Evolutionary conservation across 2,797 vertebrate genomes (phyloP), one percentile per base, ranked within the genome.

Genomic region (Tinamus major): DNA sequence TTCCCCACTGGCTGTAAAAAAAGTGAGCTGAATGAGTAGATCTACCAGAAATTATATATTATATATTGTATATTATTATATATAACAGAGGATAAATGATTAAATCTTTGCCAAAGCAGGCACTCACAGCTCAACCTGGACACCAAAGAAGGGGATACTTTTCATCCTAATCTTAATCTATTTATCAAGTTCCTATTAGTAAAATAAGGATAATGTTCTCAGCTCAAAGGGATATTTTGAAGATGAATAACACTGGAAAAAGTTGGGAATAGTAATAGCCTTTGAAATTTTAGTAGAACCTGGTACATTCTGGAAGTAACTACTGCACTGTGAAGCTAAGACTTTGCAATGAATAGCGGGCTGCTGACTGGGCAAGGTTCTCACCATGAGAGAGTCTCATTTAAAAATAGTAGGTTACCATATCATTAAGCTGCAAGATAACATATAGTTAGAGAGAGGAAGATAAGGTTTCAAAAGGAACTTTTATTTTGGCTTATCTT

Each of bases 401-500:
- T 62, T 42, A 55, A 74, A 20, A 37, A 3, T 0, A n/a, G 41
- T 23, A 71, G 13, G 18, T 35, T 55, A 4, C 59, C 8, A 6
- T 55, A 20, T 65, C 35, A 44, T 35, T 72, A 51, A 26, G 29
- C 7, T 33, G 44, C 2, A 26, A 83, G 87, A 78, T 83, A 91
- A 71, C 1, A 31, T 0, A 33, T 11, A 64, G 77, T 87, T 78
- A 92, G 93, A 82, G 15, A 76, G 69, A 83, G 85, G 91, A 94
- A 91, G 65, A 79, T 89, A 62, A 86, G 19, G n/a, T 82, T 95
- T 71, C 90, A 85, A 37, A 39, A 61, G 56, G 4, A 71, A 19
- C 4, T 74, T 85, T 74, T 71, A 35, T 48, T 75, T 48, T 46
- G 55, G 4, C 26, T 93, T 94, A 75, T 91, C 82, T 94, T 89